These are phyloP conservation scores for Microplitis deprimator DNA, from an alignment of 2,888 invertebrate genomes.

Conservation along the genomic window DNA sequence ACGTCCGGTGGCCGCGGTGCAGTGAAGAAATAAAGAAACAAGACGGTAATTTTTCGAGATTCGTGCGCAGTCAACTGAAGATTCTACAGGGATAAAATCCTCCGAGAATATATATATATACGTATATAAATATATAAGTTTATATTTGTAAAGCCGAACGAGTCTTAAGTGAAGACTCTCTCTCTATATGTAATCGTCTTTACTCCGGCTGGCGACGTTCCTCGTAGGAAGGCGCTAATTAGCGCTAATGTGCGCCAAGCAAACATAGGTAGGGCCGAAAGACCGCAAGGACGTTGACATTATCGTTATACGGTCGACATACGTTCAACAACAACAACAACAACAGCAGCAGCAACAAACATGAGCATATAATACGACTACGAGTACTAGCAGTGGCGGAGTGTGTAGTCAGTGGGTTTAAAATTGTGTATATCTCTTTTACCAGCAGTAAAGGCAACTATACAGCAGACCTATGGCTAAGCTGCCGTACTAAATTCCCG, in stretches of 20 bases:
- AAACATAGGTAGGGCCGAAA: slow-evolving; percentile 50
- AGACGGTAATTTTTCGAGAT: neutral
- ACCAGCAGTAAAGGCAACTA: neutral
- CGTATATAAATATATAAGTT: neutral
- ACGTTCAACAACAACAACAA: slow-evolving; percentile 31
- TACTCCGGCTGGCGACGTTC: slow-evolving; percentile 8
- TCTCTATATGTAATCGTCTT: slow-evolving; percentile 13
- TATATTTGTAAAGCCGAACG: neutral
- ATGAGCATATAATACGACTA: slow-evolving; percentile 5
- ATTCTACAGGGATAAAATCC: neutral
- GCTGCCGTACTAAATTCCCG: slow-evolving; percentile 30
- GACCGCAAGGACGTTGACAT: slow-evolving; percentile 55
- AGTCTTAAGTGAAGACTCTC: slow-evolving; percentile 12
- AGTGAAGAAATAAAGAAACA: neutral
- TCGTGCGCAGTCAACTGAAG: neutral
- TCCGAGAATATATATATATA: neutral
- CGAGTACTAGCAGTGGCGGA: neutral
- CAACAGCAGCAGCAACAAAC: neutral
- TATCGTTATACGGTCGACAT: slow-evolving; percentile 40
- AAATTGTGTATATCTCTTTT: slow-evolving; percentile 13
- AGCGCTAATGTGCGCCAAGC: slow-evolving; percentile 50
- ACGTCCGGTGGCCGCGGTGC: neutral
- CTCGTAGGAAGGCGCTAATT: slow-evolving; percentile 53
- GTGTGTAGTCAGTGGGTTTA: slow-evolving; percentile 32
- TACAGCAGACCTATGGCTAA: neutral